These are phyloP conservation scores for Acipenser ruthenus DNA, from an alignment of 2,797 vertebrate species.

Conservation along the genomic window DNA sequence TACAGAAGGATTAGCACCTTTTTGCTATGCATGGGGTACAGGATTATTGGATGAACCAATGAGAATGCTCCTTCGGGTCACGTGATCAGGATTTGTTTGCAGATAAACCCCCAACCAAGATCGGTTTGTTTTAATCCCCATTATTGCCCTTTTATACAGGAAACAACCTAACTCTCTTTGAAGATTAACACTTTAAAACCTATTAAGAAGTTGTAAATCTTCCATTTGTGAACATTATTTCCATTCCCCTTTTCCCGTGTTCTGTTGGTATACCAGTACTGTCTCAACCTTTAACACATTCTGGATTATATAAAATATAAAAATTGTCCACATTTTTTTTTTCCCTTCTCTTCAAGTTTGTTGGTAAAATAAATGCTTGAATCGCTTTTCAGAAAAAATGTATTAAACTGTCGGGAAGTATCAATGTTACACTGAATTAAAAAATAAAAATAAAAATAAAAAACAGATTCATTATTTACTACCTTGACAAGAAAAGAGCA, in stretches of 20 bases:
- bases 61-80: slow-evolving; percentile 11
- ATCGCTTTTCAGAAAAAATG: too few relatives aligned
- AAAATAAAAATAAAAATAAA: too few relatives aligned
- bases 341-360: too few relatives aligned
- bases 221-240: slow-evolving; percentile 10
- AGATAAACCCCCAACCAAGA: slow-evolving; percentile 26
- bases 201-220: slow-evolving; percentile 33
- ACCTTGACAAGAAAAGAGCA: too few relatives aligned
- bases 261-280: slow-evolving; percentile 14
- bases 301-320: too few relatives aligned
- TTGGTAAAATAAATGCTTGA: too few relatives aligned
- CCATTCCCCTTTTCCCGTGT: slow-evolving; percentile 17
- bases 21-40: slow-evolving; percentile 14
- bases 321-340: too few relatives aligned
- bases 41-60: slow-evolving; percentile 20
- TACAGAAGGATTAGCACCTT: slow-evolving; percentile 23
- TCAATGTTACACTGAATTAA: too few relatives aligned
- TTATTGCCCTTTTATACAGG: slow-evolving; percentile 20
- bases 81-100: slow-evolving; percentile 20
- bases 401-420: too few relatives aligned
- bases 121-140: slow-evolving; percentile 22
- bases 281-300: too few relatives aligned
- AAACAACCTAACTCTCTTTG: slow-evolving; percentile 29
- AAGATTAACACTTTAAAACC: slow-evolving; percentile 34
- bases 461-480: too few relatives aligned